Percentiles rank a stretch among this genome's conserved stretches.
Conservation (phyloP, 37 sponge, comb jelly and placozoan species). For the Eunapius fragilis region DNA sequence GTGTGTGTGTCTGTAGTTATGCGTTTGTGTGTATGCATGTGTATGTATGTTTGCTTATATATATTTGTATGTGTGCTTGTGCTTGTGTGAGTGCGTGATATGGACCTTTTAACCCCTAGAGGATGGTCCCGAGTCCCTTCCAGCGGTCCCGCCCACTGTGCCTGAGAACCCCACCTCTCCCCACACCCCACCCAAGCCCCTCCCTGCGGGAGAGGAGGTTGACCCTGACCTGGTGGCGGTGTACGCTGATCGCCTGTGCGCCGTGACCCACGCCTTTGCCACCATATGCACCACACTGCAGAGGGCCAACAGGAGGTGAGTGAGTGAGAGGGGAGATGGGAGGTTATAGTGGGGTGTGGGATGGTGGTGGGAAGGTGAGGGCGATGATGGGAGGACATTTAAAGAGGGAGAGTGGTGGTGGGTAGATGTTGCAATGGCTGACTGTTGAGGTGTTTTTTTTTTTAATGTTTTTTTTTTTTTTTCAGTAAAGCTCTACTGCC, state of each 20-base stretch:
- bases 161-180: neutral
- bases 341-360: neutral
- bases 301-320: slow-evolving; percentile 41
- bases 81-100: neutral
- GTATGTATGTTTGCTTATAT: neutral
- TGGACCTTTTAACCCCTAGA: neutral
- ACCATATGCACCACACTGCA: slow-evolving; percentile 63
- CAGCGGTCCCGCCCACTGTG: neutral
- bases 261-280: slow-evolving; percentile 83
- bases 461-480: neutral
- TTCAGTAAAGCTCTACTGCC: slow-evolving; percentile 42
- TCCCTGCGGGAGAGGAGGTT: neutral
- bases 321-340: neutral
- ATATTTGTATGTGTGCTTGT: neutral
- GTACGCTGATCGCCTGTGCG: slow-evolving; percentile 88
- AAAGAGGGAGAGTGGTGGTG: too few relatives aligned
- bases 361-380: too few relatives aligned
- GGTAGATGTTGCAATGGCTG: neutral
- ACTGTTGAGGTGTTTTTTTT: too few relatives aligned
- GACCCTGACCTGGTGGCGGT: slow-evolving; percentile 49
- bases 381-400: too few relatives aligned
- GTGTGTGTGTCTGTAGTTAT: neutral
- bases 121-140: neutral
- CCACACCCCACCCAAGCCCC: neutral
- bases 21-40: neutral